Evolutionary conservation across 2,113 vertebrate genomes (phyloP), one percentile per base, ranked within the genome.

Genomic region (Dascyllus trimaculatus): DNA sequence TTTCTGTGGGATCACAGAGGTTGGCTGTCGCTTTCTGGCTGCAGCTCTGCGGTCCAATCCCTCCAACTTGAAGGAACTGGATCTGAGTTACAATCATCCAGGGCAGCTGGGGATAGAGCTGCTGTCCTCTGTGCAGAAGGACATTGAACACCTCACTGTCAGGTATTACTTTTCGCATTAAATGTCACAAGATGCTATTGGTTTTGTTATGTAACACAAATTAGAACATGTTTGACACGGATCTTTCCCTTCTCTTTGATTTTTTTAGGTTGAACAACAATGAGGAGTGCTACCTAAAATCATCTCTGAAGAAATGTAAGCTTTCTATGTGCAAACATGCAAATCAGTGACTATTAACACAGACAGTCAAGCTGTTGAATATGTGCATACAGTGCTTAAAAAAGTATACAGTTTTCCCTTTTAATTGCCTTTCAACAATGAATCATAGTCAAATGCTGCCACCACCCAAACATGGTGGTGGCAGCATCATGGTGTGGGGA

Each of bases 251-350:
- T 45, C 8, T 68, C 0, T 58, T 35, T 53, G 10, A 11, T 51
- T 58, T 32, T n/a, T 53, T 11, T 14, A 84, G 81, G 3, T 54
- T 70, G 5, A 2, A 29, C 0, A 0, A 0, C 35, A 71, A 49
- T 21, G 65, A 65, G 13, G 65, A 80, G 48, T 84, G 71, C 48
- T 80, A 71, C 60, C 60, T 84, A 38, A 84, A 84, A 51, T 80
- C 81, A 38, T 19, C 76, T 66, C 71, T 84, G 38, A 84, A 54
- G 65, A 84, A 84, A 56, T 80, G 71, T 84, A 64, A 70, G 70
- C 54, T 43, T 43, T 43, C 4, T 7, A 35, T 43, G 2, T 43
- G 11, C 40, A 43, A 43, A 35, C 32, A 35, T 35, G 11, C 40
- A 43, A 40, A 9, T 40, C 38, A 40, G 8, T 8, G 38, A 40